These are phyloP conservation scores for Drosophila anomelani DNA, from an alignment of 2,888 invertebrate genomes.

Conservation along the genomic window DNA sequence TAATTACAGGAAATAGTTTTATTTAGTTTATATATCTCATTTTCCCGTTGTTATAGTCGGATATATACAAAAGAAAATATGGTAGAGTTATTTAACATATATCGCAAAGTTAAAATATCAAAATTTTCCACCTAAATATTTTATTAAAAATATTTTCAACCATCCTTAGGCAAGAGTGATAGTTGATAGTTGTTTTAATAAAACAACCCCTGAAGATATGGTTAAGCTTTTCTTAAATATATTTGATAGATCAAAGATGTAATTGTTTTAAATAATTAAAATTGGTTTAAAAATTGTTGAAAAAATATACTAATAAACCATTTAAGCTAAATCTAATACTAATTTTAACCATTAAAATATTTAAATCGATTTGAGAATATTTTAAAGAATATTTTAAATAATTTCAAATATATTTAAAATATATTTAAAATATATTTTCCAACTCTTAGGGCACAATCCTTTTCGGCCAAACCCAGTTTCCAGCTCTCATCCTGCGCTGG, in stretches of 20 bases:
- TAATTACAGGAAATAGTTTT: not conserved
- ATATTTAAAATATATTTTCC: not conserved
- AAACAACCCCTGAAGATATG: not conserved
- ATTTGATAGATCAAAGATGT: not conserved
- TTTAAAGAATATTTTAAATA: no score
- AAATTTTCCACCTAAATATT: no score
- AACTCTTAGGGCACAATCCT: constrained; percentile 17
- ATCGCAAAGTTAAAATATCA: no score
- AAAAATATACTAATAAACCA: no score
- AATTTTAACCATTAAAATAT: not conserved
- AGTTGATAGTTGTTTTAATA: not conserved
- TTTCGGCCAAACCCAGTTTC: constrained; percentile 15
- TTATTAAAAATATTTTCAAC: no score
- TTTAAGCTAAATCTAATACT: not conserved
- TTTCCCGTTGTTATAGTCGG: not conserved
- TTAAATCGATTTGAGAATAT: not conserved
- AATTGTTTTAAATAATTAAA: no score
- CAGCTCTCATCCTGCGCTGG: constrained; percentile 36
- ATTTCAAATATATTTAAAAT: no score
- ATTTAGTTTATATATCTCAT: not conserved
- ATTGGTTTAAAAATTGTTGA: no score
- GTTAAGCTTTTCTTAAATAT: not conserved
- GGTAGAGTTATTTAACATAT: no score
- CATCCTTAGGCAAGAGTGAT: not conserved
- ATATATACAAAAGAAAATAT: not conserved